Conservation (phyloP, 2,888 invertebrate species). For the Erannis defoliaria region DNA sequence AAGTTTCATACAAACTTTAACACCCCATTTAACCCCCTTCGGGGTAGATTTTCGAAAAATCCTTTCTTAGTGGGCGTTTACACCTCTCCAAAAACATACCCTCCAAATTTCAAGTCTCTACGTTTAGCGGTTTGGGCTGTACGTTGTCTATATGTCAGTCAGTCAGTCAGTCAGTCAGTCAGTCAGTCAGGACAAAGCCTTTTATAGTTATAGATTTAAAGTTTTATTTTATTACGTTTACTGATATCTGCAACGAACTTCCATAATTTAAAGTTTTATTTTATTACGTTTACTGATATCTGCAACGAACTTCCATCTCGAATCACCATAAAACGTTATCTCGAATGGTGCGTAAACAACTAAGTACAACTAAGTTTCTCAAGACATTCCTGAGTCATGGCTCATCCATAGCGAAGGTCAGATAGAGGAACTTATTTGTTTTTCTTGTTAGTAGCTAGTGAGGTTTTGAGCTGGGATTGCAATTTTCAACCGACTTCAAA, state of each 20-base stretch:
- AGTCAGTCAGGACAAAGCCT: too few species aligned
- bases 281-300: background rate
- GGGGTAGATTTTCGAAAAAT: too few species aligned
- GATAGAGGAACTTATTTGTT: constrained; percentile 29
- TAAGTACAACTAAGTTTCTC: constrained; percentile 15
- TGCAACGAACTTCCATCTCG: background rate
- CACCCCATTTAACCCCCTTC: too few species aligned
- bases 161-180: too few species aligned
- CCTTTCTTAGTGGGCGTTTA: too few species aligned
- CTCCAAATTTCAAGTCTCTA: too few species aligned
- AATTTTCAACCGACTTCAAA: background rate
- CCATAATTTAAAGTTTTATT: background rate
- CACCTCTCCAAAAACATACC: too few species aligned
- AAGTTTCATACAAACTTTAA: too few species aligned
- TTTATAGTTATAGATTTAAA: too few species aligned
- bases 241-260: background rate
- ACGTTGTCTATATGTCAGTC: too few species aligned
- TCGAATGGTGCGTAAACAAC: constrained; percentile 1
- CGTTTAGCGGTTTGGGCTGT: too few species aligned
- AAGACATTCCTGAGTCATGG: constrained; percentile 25
- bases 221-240: background rate
- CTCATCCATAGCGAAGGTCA: constrained; percentile 30
- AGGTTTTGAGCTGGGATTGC: constrained; percentile 13
- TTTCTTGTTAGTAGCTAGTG: constrained; percentile 21
- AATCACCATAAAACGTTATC: background rate